phyloP scores from a whole-genome alignment of 2,888 invertebrate species.

The Abrostola triplasia region DNA sequence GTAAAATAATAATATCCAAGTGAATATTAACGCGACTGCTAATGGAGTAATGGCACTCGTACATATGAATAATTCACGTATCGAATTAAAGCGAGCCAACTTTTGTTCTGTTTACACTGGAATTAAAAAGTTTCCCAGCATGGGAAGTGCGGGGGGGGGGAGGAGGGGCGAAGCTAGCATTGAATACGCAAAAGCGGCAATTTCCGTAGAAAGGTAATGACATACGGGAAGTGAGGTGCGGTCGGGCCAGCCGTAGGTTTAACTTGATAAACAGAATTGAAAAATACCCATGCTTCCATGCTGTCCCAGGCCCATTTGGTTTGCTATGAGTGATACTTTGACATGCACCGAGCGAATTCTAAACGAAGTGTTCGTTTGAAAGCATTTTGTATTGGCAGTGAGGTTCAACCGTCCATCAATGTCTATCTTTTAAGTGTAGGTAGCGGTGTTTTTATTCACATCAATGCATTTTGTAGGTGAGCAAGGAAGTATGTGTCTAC shows the following conservation, averaged over 20 bases:
- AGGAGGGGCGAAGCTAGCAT: conserved; percentile 33
- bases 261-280: conserved; percentile 8
- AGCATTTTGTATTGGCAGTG: too few species aligned
- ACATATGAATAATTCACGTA: conserved; percentile 70
- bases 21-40: conserved; percentile 67
- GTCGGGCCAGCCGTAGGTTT: conserved; percentile 23
- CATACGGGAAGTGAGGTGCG: conserved; percentile 44
- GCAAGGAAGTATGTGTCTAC: too few species aligned
- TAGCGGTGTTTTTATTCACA: too few species aligned
- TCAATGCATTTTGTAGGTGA: too few species aligned
- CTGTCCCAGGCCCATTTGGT: neutral
- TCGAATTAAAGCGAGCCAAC: conserved; percentile 66
- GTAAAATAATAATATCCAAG: conserved; percentile 59
- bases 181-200: conserved; percentile 59
- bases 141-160: conserved; percentile 1
- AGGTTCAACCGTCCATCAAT: too few species aligned
- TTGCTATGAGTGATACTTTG: neutral
- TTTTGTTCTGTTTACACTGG: conserved; percentile 68
- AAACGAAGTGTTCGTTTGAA: neutral
- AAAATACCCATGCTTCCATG: conserved; percentile 9
- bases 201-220: conserved; percentile 52
- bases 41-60: conserved; percentile 68
- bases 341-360: conserved; percentile 1
- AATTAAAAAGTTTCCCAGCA: conserved; percentile 65
- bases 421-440: too few species aligned